Conservation (phyloP, 37 sponge, comb jelly and placozoan species). For the Corticium candelabrum region DNA sequence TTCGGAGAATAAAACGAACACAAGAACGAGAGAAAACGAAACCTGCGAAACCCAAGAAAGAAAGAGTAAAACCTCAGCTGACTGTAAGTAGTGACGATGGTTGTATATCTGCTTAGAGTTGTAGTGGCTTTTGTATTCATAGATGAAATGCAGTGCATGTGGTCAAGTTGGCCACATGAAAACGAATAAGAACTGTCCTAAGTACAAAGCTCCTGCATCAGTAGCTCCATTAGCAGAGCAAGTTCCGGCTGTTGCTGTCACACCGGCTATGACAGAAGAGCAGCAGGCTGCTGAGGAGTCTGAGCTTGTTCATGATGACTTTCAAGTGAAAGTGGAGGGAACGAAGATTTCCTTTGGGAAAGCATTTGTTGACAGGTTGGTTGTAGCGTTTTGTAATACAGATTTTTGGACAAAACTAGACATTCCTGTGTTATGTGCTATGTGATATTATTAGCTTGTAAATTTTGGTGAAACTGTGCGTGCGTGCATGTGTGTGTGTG, state of each 20-base stretch:
- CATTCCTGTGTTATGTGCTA: neutral
- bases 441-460: neutral
- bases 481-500: neutral
- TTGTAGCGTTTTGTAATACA: too few relatives aligned
- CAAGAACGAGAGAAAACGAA: conserved; percentile 62
- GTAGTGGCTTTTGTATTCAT: neutral
- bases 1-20: conserved; percentile 63
- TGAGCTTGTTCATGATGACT: conserved; percentile 35
- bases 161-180: conserved; percentile 97
- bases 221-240: neutral
- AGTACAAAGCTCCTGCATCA: conserved; percentile 39
- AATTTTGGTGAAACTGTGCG: neutral
- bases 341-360: conserved; percentile 67
- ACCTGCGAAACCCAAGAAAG: conserved; percentile 57
- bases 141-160: conserved; percentile 97
- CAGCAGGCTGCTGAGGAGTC: conserved; percentile 58
- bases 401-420: too few relatives aligned
- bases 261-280: conserved; percentile 35
- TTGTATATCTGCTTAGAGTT: neutral
- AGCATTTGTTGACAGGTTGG: conserved; percentile 30
- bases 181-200: conserved; percentile 96
- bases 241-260: neutral
- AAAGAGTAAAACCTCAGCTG: conserved; percentile 1
- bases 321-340: conserved; percentile 85
- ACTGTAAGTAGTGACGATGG: neutral